A percentile compares a stretch with the other conserved stretches of the same genome.
phyloP scores from a whole-genome alignment of 2,888 invertebrate species.

The Sceliomorpha sp. region DNA sequence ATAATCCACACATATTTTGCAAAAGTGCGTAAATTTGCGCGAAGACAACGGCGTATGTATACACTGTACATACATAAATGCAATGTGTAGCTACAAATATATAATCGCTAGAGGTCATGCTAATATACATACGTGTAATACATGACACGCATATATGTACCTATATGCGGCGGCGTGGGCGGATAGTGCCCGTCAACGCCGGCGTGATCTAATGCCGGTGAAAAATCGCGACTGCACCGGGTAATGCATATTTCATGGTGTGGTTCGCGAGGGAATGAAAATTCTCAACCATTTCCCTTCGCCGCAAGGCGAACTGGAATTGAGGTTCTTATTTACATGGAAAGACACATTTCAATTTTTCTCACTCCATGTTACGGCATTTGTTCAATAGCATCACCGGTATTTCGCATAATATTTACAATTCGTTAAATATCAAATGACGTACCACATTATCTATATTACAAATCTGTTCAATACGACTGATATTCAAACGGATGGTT shows the following conservation, averaged over 20 bases:
- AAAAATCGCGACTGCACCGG: constrained; percentile 63
- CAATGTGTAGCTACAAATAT: too few species aligned
- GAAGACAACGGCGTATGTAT: too few species aligned
- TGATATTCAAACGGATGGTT: too few species aligned
- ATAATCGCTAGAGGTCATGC: too few species aligned
- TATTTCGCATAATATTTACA: constrained; percentile 25
- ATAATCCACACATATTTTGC: too few species aligned
- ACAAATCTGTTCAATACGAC: too few species aligned
- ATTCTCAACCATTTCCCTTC: constrained; percentile 50
- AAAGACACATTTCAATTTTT: constrained; percentile 42
- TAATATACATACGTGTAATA: too few species aligned
- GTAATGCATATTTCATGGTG: constrained; percentile 68
- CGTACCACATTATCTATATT: too few species aligned
- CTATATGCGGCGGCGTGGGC: constrained; percentile 13
- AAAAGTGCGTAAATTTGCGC: too few species aligned
- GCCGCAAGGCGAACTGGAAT: constrained; percentile 29
- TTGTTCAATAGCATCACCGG: constrained; percentile 17
- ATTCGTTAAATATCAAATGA: too few species aligned
- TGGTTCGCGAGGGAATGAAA: constrained; percentile 63
- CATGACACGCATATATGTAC: too few species aligned
- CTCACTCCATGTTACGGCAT: constrained; percentile 27
- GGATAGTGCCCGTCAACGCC: constrained; percentile 42
- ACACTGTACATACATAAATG: too few species aligned
- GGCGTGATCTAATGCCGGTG: constrained; percentile 52
- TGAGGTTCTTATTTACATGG: constrained; percentile 39